Conservation (phyloP, 2,797 vertebrate genomes). For the Phylloscopus collybita region DNA sequence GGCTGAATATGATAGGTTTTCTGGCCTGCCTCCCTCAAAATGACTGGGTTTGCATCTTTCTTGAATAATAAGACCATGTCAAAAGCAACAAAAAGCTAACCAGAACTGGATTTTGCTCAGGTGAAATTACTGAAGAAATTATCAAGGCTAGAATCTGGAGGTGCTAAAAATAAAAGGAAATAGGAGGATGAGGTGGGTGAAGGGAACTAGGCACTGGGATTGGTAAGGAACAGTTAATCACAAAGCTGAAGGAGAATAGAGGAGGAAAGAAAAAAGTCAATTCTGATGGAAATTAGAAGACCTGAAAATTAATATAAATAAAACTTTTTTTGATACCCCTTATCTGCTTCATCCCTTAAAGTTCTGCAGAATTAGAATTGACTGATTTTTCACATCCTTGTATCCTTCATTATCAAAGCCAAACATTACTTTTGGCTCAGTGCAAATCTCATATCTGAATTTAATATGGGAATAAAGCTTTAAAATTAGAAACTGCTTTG, state of each 20-base stretch:
- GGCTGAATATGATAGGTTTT: background rate
- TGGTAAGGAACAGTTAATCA: slow-evolving; percentile 29
- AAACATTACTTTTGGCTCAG: background rate
- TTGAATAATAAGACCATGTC: background rate
- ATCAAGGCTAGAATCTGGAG: background rate
- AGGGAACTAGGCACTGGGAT: background rate
- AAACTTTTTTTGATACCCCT: background rate
- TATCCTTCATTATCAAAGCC: background rate
- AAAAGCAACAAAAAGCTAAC: slow-evolving; percentile 2
- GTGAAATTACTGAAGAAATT: slow-evolving; percentile 12
- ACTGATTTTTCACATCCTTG: background rate
- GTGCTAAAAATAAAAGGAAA: slow-evolving; percentile 39
- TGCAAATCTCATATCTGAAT: background rate
- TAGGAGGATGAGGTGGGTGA: slow-evolving; percentile 21
- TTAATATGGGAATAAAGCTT: background rate
- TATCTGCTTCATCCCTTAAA: background rate
- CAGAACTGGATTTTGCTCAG: background rate
- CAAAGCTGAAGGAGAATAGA: slow-evolving; percentile 5
- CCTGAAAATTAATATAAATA: background rate
- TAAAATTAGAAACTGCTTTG: background rate
- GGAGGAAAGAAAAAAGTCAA: background rate
- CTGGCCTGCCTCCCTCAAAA: background rate
- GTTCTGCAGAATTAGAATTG: background rate
- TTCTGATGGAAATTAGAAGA: slow-evolving; percentile 11
- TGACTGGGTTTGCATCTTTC: background rate